Evolutionary conservation across 2,113 vertebrate species (phyloP).

Genomic region (Planiliza haematocheilus): DNA sequence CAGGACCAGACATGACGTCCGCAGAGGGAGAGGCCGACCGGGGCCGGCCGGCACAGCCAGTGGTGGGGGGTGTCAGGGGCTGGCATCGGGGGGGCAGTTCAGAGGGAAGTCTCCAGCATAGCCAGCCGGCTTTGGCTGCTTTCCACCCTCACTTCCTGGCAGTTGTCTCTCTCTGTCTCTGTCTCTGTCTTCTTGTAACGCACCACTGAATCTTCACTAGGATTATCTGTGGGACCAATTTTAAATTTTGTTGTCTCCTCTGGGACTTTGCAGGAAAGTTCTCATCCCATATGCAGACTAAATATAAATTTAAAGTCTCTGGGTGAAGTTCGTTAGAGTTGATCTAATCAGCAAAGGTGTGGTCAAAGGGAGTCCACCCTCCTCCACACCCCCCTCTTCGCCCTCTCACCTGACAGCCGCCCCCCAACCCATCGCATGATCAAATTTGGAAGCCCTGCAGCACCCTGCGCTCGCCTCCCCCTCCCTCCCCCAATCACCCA

Average conservation of each 20-base stretch:
- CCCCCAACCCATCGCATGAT: slow-evolving; percentile 58
- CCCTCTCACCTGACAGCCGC: slow-evolving; percentile 72
- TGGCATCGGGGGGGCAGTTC: slow-evolving; percentile 68
- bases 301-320: slow-evolving; percentile 9
- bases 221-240: slow-evolving; percentile 21
- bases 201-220: slow-evolving; percentile 52
- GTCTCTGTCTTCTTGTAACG: slow-evolving; percentile 58
- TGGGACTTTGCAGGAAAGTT: neutral
- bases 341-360: slow-evolving; percentile 35
- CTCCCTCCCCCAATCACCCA: slow-evolving; percentile 74
- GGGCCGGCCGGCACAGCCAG: slow-evolving; percentile 77
- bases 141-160: slow-evolving; percentile 59
- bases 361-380: slow-evolving; percentile 64
- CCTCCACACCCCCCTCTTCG: slow-evolving; percentile 68
- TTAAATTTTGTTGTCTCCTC: slow-evolving; percentile 20
- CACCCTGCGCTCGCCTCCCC: slow-evolving; percentile 67
- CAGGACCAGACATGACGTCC: slow-evolving; percentile 96
- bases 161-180: slow-evolving; percentile 55
- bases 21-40: slow-evolving; percentile 88
- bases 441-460: slow-evolving; percentile 81
- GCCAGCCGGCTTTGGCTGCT: slow-evolving; percentile 62
- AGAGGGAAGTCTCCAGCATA: slow-evolving; percentile 71
- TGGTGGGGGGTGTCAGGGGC: slow-evolving; percentile 73
- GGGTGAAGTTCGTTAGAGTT: slow-evolving; percentile 21
- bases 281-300: slow-evolving; percentile 14